These are phyloP conservation scores for Sphinx pinastri DNA, from an alignment of 2,888 invertebrate species.

Conservation along the genomic window DNA sequence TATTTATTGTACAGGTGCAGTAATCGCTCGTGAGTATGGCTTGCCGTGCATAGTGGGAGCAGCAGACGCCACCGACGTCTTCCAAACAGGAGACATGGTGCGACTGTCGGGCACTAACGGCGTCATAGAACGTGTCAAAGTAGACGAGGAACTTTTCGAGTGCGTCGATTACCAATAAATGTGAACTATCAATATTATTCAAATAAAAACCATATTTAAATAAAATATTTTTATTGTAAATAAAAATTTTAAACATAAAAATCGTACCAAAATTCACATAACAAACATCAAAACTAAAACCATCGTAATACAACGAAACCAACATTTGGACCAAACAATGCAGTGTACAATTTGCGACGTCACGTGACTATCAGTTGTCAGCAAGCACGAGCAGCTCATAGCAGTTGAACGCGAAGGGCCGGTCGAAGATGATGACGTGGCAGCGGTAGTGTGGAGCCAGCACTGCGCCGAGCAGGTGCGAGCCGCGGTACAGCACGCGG, in stretches of 20 bases:
- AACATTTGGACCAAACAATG: conserved; percentile 3
- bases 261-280: not conserved
- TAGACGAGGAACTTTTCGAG: conserved; percentile 41
- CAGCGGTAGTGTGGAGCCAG: conserved; percentile 64
- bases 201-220: not conserved
- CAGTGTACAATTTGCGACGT: not conserved
- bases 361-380: conserved; percentile 29
- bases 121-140: conserved; percentile 60
- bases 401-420: conserved; percentile 74
- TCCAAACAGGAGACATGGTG: conserved; percentile 87
- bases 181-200: not conserved
- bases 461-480: conserved; percentile 61
- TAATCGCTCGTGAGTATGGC: conserved; percentile 92
- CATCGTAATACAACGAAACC: not conserved
- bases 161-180: not conserved
- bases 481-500: conserved; percentile 59
- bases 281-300: not conserved
- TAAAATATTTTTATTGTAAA: not conserved
- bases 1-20: conserved; percentile 84
- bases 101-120: conserved; percentile 80
- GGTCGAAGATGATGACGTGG: conserved; percentile 67
- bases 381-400: conserved; percentile 67
- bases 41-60: conserved; percentile 93
- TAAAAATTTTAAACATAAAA: conserved; percentile 8
- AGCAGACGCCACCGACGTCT: conserved; percentile 85